Conservation (phyloP, 2,888 invertebrate genomes). For the Apamea monoglypha region DNA sequence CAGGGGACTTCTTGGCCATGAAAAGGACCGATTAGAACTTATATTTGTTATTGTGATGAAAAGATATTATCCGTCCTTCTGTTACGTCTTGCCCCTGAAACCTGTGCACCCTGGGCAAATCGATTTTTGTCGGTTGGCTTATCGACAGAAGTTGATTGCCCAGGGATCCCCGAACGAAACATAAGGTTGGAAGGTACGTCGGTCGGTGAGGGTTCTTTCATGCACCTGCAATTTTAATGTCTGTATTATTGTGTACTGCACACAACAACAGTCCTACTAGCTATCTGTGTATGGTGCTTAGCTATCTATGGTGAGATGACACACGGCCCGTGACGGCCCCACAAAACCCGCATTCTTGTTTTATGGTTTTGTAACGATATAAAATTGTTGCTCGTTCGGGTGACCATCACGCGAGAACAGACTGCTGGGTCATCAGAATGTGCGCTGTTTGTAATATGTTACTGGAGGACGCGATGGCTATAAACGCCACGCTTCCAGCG, state of each 20-base stretch:
- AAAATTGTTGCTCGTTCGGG: conserved; percentile 28
- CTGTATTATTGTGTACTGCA: not conserved
- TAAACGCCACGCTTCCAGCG: not conserved
- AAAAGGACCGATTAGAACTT: not conserved
- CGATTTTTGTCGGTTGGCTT: not conserved
- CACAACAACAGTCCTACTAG: not conserved
- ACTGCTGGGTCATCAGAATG: conserved; percentile 5
- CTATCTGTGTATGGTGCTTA: not conserved
- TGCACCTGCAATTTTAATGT: not conserved
- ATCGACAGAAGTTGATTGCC: not conserved
- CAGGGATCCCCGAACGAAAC: not conserved
- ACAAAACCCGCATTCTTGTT: no score
- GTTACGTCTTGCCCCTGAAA: not conserved
- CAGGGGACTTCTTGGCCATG: not conserved
- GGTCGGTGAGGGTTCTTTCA: no score
- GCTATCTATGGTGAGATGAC: not conserved
- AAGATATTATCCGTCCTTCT: not conserved
- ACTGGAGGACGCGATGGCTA: conserved; percentile 4
- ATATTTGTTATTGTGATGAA: not conserved
- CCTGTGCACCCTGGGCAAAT: not conserved
- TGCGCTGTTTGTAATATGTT: not conserved
- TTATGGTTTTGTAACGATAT: conserved; percentile 41
- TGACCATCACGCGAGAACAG: not conserved
- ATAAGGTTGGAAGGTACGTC: no score
- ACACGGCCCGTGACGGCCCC: not conserved